Base-by-base conservation (phyloP, 2,888 invertebrate species). In the Syrphus vitripennis region DNA sequence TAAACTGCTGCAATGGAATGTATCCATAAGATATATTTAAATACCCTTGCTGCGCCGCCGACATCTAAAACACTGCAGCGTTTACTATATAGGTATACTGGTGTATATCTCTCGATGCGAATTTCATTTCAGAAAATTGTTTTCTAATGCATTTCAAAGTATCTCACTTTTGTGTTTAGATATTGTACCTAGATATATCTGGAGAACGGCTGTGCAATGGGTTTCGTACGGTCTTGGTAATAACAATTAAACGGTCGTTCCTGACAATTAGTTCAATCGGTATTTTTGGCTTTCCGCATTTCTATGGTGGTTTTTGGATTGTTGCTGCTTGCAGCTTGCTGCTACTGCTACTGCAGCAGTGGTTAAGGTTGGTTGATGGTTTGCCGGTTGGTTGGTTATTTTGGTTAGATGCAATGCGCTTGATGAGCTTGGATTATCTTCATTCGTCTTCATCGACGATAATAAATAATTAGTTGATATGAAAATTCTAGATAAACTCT, bases 231-330 rank as follows among this genome's bases (percentile, higher is more conserved):
- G 48, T 59, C 57, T 69, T 31, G 55, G 61, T 65, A 84, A 84
- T 76, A 84, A 84, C 84, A 81, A 84, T 84, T 84, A 84, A 84
- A 77, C 84, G 61, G 55, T 76, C 69, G 69, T 53, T 70, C 70
- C 69, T 78, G 26, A 81, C 84, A 84, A 84, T 84, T 84, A 84
- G 80, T 84, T 84, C 72, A 81, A 77, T 84, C 76, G 84, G 84
- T 76, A 84, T 84, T 84, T 84, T 80, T 48, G 84, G 67, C 69
- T 76, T 81, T 84, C 81, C 84, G 84, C 84, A 77, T 84, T 69
- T 80, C 80, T 80, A 37, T 61, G 34, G 70, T 29, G 75, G 70
- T 80, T 55, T 59, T 61, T 53, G n/a, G 26, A 21, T 59, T 59
- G 45, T 29, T 50, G 34, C 34, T 48, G 48, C 57, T 57, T 9